phyloP scores from a whole-genome alignment of 2,797 vertebrate species.

The Arnoldichthys spilopterus region DNA sequence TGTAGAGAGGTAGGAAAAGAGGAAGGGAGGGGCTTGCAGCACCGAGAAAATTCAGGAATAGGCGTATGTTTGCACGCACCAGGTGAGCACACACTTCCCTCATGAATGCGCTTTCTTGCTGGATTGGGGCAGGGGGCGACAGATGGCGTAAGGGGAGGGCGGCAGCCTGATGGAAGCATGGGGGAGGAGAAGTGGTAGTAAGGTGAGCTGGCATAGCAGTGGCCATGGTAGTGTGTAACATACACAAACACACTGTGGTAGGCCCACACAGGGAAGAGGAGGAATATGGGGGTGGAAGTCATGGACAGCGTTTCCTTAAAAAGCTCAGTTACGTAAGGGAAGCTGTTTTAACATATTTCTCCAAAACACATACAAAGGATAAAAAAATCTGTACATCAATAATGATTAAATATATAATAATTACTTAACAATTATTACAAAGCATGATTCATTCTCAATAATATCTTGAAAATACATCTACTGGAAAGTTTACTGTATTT shows the following conservation, averaged over 20 bases:
- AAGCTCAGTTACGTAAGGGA: neutral
- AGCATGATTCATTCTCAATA: neutral
- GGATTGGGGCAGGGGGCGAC: constrained; percentile 66
- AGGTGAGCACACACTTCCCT: constrained; percentile 66
- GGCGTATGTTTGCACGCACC: constrained; percentile 68
- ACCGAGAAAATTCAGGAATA: constrained; percentile 40
- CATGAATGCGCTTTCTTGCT: constrained; percentile 77
- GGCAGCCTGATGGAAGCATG: constrained; percentile 77
- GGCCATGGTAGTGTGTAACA: constrained; percentile 37
- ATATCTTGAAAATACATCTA: neutral
- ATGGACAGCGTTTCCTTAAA: neutral
- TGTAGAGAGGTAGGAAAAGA: constrained; percentile 1
- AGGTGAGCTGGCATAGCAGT: constrained; percentile 61
- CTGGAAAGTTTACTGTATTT: neutral
- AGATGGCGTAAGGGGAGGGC: constrained; percentile 69
- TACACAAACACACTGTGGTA: neutral
- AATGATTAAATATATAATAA: too few relatives aligned
- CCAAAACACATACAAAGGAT: neutral
- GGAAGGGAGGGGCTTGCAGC: constrained; percentile 14
- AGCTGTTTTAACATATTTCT: neutral
- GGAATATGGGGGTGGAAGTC: neutral
- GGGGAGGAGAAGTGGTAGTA: constrained; percentile 67
- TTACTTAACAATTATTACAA: neutral
- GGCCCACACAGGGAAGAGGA: neutral
- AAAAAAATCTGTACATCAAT: neutral